Evolutionary conservation across 2,113 vertebrate species (phyloP).

Genomic region (Cryptotis parvus): DNA sequence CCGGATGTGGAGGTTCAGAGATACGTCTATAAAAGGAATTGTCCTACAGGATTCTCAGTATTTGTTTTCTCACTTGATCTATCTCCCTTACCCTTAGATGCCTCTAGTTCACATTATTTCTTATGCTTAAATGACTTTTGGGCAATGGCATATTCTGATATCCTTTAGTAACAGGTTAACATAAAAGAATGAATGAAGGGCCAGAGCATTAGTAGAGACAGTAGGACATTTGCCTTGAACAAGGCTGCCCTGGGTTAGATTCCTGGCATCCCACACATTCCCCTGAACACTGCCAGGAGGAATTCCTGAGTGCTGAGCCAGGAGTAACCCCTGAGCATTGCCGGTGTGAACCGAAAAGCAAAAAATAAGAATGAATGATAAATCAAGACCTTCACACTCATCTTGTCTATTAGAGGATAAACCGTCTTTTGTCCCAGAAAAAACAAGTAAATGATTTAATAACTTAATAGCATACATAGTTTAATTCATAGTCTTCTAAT

Average conservation of each 20-base stretch:
- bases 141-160: not conserved
- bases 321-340: too few species aligned
- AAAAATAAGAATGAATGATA: constrained; percentile 8
- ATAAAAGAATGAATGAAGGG: constrained; percentile 17
- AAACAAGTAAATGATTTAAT: not conserved
- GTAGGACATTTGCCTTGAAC: too few species aligned
- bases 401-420: not conserved
- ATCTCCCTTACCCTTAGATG: too few species aligned
- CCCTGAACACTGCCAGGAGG: too few species aligned
- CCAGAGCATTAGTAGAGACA: too few species aligned
- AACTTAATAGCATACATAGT: not conserved
- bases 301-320: too few species aligned
- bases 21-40: not conserved
- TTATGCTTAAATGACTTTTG: not conserved
- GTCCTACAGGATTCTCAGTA: not conserved
- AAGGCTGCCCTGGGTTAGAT: too few species aligned
- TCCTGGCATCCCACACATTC: too few species aligned
- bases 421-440: constrained; percentile 23
- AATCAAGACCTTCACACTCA: not conserved
- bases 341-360: too few species aligned
- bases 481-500: too few species aligned
- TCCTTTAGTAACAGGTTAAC: not conserved
- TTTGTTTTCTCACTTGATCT: too few species aligned
- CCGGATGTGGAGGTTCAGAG: too few species aligned
- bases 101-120: not conserved